Evolutionary conservation across 1,140 invertebrate genomes (phyloP), one percentile per base, ranked within the genome.

Genomic region (Pomacea maculata): DNA sequence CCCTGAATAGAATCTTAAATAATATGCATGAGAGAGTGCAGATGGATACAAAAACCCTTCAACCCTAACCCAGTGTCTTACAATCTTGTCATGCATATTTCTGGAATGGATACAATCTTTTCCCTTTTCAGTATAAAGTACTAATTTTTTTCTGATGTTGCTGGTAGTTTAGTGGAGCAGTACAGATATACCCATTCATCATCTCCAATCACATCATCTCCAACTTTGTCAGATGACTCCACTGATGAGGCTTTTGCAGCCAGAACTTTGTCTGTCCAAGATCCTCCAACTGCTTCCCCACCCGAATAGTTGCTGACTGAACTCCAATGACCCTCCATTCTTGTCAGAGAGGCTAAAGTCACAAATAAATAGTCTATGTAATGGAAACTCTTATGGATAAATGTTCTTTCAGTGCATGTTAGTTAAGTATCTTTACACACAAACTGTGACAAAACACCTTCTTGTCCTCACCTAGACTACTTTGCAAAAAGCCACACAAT

Each of bases 211-310:
- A 83, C 85, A 63, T 85, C 85, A 25, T 79, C 85, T 25, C 74
- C 83, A 45, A 71, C 61, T 57, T 79, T 75, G 12, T 68, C 57
- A 29, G 80, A 65, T 52, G 80, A 73, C 10, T 55, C 68, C 54
- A 79, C 61, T 19, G 81, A 34, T 57, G 80, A 19, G 34, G 80
- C 65, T 75, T 89, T 89, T 45, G 86, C 70, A 45, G 83, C 78
- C 86, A 89, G 87, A n/a, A 89, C 86, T 79, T 89, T 89, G 79
- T 89, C 86, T 45, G 88, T 89, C 88, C 88, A 89, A 19, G 85
- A 86, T 45, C 72, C 82, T 3, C 88, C 88, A 21, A 87, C 83
- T n/a, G 65, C 54, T 29, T 88, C 88, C 21, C 86, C 85, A 19
- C 87, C 87, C 19, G 86, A 85, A 82, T 84, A 89, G 63, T 89